Evolutionary conservation across 2,797 vertebrate species (phyloP).

Genomic region (Melanotaenia nigrans): DNA sequence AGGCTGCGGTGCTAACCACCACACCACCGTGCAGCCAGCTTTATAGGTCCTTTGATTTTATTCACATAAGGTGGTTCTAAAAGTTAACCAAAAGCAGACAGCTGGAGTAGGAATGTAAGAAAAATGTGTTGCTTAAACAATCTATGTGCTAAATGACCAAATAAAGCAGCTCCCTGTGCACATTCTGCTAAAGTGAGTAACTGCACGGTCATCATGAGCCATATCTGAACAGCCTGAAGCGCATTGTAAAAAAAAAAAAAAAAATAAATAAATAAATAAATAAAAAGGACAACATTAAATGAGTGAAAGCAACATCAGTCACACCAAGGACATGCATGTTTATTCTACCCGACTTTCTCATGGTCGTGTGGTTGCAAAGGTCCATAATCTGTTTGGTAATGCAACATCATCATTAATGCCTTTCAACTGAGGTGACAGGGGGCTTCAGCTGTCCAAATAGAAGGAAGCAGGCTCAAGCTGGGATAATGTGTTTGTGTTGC

Average conservation of each 20-base stretch:
- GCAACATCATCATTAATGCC: conserved; percentile 44
- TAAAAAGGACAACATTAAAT: background rate
- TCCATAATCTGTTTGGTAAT: conserved; percentile 47
- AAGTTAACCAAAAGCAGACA: background rate
- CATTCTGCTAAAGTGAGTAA: conserved; percentile 8
- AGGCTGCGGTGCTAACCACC: no score
- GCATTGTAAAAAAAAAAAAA: background rate
- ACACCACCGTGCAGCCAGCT: no score
- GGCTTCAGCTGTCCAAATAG: conserved; percentile 82
- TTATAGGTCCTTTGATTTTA: no score
- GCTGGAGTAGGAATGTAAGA: background rate
- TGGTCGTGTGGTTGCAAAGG: conserved; percentile 38
- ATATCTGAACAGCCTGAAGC: conserved; percentile 19
- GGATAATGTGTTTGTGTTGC: conserved; percentile 55
- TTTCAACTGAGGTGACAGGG: conserved; percentile 35
- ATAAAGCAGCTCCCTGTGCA: conserved; percentile 5
- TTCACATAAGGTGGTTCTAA: no score
- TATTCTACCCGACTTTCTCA: conserved; percentile 57
- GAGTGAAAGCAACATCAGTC: conserved; percentile 19
- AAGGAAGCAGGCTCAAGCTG: conserved; percentile 48
- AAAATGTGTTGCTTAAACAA: background rate
- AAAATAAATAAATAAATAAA: no score
- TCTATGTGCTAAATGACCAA: background rate
- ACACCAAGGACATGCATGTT: conserved; percentile 40
- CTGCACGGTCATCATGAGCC: conserved; percentile 1